Conservation (phyloP, 1,140 invertebrate genomes). For the Apocrypta bakeri region DNA sequence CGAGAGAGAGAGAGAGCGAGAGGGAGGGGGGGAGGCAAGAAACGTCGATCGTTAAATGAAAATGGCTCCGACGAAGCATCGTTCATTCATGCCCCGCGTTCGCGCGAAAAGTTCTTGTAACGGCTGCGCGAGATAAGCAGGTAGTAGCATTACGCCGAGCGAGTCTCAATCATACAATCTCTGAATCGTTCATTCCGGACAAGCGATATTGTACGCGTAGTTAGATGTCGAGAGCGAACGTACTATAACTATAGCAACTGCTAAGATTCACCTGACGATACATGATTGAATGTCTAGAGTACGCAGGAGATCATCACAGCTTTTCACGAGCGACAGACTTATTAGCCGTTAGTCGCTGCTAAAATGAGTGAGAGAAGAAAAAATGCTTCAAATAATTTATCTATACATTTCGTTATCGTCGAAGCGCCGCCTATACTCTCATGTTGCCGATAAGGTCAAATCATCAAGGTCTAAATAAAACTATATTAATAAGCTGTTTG, state of each 20-base stretch:
- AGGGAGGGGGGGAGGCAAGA: too few species aligned
- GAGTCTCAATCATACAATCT: conserved; percentile 14
- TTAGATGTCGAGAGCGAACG: too few species aligned
- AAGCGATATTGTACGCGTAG: not conserved
- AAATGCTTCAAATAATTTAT: not conserved
- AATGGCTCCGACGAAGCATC: conserved; percentile 9
- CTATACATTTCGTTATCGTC: not conserved
- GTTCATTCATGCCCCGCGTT: conserved; percentile 3
- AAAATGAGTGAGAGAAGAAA: not conserved
- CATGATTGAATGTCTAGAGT: not conserved
- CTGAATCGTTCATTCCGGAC: not conserved
- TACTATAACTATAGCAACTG: not conserved
- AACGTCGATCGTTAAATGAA: conserved; percentile 22
- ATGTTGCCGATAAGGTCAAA: too few species aligned
- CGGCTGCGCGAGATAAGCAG: conserved; percentile 11
- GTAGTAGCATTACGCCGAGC: not conserved
- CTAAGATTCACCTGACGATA: not conserved
- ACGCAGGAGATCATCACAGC: not conserved
- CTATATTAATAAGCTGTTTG: too few species aligned
- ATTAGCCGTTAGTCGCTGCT: not conserved
- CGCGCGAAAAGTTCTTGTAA: not conserved
- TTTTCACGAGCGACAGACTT: conserved; percentile 7
- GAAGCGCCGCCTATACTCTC: too few species aligned
- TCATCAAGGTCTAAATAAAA: too few species aligned
- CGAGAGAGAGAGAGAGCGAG: too few species aligned